These are phyloP conservation scores for Tenthredo distinguenda DNA, from an alignment of 2,888 invertebrate species.

Conservation along the genomic window DNA sequence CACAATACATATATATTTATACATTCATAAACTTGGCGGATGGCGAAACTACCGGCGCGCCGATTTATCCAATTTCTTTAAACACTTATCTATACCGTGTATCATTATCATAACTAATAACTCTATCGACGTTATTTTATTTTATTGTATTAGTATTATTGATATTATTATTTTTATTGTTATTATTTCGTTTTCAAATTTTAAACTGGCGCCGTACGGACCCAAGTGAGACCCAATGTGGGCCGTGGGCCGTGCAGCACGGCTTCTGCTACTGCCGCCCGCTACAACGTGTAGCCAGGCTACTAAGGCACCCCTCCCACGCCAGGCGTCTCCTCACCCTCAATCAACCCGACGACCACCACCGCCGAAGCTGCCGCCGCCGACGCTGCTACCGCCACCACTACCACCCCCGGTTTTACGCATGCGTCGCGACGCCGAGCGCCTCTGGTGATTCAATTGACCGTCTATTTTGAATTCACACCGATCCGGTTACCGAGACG, in stretches of 20 bases:
- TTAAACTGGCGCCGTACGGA: slow-evolving; percentile 38
- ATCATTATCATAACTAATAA: not conserved
- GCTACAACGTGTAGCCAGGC: slow-evolving; percentile 75
- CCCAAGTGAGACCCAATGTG: slow-evolving; percentile 54
- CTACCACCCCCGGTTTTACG: slow-evolving; percentile 52
- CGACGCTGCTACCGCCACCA: slow-evolving; percentile 43
- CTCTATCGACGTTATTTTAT: not conserved
- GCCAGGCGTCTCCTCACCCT: slow-evolving; percentile 45
- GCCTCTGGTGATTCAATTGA: slow-evolving; percentile 52
- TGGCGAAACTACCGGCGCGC: slow-evolving; percentile 12
- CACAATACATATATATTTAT: not conserved
- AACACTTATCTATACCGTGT: not conserved
- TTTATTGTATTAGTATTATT: not conserved
- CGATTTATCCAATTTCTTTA: not conserved
- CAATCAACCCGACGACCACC: slow-evolving; percentile 48
- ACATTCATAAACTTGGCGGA: not conserved
- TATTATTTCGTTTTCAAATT: not conserved
- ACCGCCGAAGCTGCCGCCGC: slow-evolving; percentile 54
- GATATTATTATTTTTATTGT: not conserved
- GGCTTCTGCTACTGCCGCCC: slow-evolving; percentile 76
- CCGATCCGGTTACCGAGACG: slow-evolving; percentile 3
- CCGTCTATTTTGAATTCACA: slow-evolving; percentile 45
- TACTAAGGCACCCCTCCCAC: slow-evolving; percentile 66
- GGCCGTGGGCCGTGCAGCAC: slow-evolving; percentile 73
- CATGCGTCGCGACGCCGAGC: slow-evolving; percentile 34